Conservation (phyloP, 2,797 vertebrate species). For the Poeciliopsis presidionis region DNA sequence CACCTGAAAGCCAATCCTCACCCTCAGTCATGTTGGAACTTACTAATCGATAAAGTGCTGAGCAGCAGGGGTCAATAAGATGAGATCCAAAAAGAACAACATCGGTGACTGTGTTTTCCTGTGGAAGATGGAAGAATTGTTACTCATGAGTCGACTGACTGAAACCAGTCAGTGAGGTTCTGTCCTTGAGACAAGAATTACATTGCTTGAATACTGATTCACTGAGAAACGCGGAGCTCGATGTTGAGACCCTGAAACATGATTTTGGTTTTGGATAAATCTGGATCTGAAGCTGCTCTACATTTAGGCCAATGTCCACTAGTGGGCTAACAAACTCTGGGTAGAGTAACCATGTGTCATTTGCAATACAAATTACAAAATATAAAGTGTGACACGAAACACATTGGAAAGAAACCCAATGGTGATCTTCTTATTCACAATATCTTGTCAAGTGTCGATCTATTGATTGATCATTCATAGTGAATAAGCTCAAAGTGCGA, state of each 20-base stretch:
- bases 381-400: not conserved
- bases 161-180: not conserved
- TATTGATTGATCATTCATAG: not conserved
- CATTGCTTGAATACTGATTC: not conserved
- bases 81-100: not conserved
- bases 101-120: not conserved
- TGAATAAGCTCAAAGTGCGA: not conserved
- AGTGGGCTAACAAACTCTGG: not conserved
- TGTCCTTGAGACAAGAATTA: not conserved
- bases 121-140: not conserved
- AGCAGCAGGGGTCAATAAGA: not conserved
- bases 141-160: not conserved
- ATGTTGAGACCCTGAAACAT: not conserved
- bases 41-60: not conserved
- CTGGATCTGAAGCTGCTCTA: not conserved
- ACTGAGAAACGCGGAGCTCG: not conserved
- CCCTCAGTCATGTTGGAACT: not conserved
- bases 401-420: not conserved
- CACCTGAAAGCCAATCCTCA: not conserved
- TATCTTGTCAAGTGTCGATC: not conserved
- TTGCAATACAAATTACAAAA: not conserved
- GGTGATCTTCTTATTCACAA: not conserved
- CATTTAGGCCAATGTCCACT: not conserved
- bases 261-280: not conserved
- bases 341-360: not conserved